Conservation (phyloP, 1,140 invertebrate genomes). For the Trichoplusia ni region DNA sequence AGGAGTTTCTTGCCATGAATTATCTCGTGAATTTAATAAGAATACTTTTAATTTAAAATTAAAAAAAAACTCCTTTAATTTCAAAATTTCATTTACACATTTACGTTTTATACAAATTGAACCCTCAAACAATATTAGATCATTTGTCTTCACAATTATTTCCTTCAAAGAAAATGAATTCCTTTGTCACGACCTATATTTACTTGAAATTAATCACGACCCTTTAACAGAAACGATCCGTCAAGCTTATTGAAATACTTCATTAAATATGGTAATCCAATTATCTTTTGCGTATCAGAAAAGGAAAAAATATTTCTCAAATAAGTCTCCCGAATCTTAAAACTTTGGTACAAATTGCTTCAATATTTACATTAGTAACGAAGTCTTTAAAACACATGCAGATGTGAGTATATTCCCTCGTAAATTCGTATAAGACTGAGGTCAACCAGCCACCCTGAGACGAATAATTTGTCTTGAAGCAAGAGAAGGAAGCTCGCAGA, state of each 20-base stretch:
- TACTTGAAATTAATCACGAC: too few relatives aligned
- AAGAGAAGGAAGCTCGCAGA: constrained; percentile 42
- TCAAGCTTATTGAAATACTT: not conserved
- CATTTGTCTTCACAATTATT: too few relatives aligned
- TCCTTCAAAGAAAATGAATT: too few relatives aligned
- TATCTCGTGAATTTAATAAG: too few relatives aligned
- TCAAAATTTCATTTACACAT: too few relatives aligned
- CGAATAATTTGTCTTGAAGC: constrained; percentile 45
- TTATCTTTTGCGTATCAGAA: not conserved
- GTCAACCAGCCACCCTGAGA: constrained; percentile 36
- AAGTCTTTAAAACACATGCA: not conserved
- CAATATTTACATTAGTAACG: not conserved
- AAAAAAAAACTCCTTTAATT: too few relatives aligned
- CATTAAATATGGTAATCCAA: constrained; percentile 9
- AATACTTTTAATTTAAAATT: too few relatives aligned
- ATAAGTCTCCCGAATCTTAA: not conserved
- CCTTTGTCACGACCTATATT: too few relatives aligned
- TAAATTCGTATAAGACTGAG: constrained; percentile 23
- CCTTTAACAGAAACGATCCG: too few relatives aligned
- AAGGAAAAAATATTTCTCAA: not conserved
- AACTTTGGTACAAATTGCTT: not conserved
- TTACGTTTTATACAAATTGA: too few relatives aligned
- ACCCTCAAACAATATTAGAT: too few relatives aligned
- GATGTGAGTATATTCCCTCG: not conserved
- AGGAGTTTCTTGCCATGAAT: too few relatives aligned